phyloP scores from a whole-genome alignment of 2,888 invertebrate species.

The Cryptocheilus praepositus region DNA sequence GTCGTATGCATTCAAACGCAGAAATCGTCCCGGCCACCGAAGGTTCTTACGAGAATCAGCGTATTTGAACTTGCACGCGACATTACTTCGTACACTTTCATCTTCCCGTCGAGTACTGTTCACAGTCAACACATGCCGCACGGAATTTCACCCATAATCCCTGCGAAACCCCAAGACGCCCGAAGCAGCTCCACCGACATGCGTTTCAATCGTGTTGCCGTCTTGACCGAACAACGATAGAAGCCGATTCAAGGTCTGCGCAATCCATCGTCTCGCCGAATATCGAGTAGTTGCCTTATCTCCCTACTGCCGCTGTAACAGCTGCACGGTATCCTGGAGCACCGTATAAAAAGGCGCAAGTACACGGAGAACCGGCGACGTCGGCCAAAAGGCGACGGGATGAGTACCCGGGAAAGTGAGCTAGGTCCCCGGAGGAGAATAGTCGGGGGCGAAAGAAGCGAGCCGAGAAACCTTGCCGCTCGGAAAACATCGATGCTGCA shows the following conservation, averaged over 20 bases:
- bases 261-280: slow-evolving; percentile 33
- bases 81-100: no score
- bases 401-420: not conserved
- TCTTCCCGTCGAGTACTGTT: no score
- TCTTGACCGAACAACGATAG: not conserved
- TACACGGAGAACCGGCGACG: slow-evolving; percentile 10
- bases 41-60: no score
- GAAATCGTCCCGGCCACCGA: no score
- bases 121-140: no score
- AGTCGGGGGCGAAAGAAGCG: slow-evolving; percentile 11
- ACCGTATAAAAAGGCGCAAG: slow-evolving; percentile 39
- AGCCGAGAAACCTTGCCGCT: slow-evolving; percentile 27
- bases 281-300: slow-evolving; percentile 50
- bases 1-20: no score
- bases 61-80: no score
- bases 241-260: slow-evolving; percentile 29
- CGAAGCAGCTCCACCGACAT: no score
- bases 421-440: no score
- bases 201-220: no score
- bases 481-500: slow-evolving; percentile 59
- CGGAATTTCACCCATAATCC: no score
- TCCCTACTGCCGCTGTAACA: slow-evolving; percentile 39
- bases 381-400: not conserved
- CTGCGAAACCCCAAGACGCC: no score
- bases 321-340: slow-evolving; percentile 46